Conservation (phyloP, 2,797 vertebrate species). For the Margarornis squamiger region DNA sequence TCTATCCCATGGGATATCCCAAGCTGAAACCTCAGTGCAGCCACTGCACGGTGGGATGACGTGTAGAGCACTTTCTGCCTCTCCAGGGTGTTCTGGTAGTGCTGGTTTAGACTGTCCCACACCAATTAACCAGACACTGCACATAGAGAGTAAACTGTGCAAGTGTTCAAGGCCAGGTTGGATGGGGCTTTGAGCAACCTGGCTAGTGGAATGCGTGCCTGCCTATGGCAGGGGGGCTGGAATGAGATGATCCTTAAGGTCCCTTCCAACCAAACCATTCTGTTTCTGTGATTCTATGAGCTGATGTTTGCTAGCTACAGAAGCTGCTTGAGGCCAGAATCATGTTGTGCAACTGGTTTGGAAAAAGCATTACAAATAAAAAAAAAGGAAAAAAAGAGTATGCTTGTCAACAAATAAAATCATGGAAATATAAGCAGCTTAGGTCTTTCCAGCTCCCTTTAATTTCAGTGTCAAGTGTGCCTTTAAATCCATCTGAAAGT, state of each 20-base stretch:
- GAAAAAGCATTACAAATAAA: slow-evolving; percentile 21
- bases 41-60: background rate
- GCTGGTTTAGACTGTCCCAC: background rate
- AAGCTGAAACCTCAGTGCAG: background rate
- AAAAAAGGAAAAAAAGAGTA: background rate
- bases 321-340: slow-evolving; percentile 21
- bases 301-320: background rate
- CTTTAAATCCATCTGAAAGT: slow-evolving; percentile 45
- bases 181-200: background rate
- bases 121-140: background rate
- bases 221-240: background rate
- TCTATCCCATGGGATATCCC: background rate
- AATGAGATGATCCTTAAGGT: background rate
- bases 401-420: slow-evolving; percentile 12
- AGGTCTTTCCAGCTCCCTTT: slow-evolving; percentile 1
- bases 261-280: background rate
- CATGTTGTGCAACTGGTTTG: slow-evolving; percentile 35
- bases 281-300: background rate
- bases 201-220: background rate
- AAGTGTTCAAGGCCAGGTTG: background rate
- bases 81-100: background rate
- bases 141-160: background rate
- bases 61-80: background rate
- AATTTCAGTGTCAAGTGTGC: background rate
- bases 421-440: background rate